Evolutionary conservation across 2,888 invertebrate genomes (phyloP).

Genomic region (Argyresthia goedartella): DNA sequence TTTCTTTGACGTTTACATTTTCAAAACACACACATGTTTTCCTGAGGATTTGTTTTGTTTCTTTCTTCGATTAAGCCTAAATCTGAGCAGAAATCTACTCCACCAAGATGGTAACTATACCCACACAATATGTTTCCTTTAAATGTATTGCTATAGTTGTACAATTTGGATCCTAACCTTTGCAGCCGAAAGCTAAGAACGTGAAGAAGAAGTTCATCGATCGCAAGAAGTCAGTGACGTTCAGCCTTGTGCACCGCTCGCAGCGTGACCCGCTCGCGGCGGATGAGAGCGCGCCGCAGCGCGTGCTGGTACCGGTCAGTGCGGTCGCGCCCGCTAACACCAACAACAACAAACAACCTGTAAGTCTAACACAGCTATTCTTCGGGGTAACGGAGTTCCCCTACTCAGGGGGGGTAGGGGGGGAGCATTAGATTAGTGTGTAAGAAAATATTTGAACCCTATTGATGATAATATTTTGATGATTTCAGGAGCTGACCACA

Average conservation of each 20-base stretch:
- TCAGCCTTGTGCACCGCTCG: conserved; percentile 93
- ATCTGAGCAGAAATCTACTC: no score
- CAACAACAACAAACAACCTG: conserved; percentile 48
- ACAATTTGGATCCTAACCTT: background rate
- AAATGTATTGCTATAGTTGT: background rate
- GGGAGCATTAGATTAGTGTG: no score
- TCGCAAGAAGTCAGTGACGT: conserved; percentile 91
- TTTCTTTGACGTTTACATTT: conserved; percentile 20
- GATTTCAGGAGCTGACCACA: conserved; percentile 37
- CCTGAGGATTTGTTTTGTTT: conserved; percentile 10
- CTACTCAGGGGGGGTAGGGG: no score
- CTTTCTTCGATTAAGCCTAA: background rate
- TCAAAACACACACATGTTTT: conserved; percentile 50
- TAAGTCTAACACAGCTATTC: conserved; percentile 28
- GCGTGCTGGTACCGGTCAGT: conserved; percentile 80
- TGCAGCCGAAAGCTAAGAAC: conserved; percentile 70
- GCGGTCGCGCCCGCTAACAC: conserved; percentile 51
- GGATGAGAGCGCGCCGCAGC: conserved; percentile 90
- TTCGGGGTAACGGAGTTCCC: no score
- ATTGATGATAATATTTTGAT: no score
- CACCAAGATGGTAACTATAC: conserved; percentile 8
- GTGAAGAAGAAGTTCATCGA: conserved; percentile 90
- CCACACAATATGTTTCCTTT: background rate
- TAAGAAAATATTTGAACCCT: background rate
- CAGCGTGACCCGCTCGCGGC: conserved; percentile 92